A percentile compares a stretch with the other conserved stretches of the same genome.
Conservation (phyloP, 2,888 invertebrate species). For the Lasioglossum villosulum region DNA sequence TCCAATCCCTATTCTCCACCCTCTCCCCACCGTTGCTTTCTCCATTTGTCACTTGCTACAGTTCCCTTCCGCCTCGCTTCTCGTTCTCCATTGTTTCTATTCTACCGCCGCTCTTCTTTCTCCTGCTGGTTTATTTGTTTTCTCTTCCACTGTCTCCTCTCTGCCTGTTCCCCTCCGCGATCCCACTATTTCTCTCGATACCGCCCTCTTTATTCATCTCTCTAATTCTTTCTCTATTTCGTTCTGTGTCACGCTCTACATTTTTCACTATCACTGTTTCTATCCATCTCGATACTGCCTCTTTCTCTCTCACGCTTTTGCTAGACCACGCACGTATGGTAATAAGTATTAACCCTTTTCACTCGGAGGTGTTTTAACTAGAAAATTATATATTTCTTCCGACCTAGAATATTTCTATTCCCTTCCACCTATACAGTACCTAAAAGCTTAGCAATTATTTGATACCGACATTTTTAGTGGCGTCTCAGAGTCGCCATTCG, state of each 20-base stretch:
- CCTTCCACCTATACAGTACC: no score
- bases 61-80: neutral
- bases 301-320: neutral
- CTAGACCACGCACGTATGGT: no score
- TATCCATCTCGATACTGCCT: neutral
- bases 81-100: slow-evolving; percentile 23
- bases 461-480: no score
- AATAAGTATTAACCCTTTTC: no score
- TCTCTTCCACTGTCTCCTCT: neutral
- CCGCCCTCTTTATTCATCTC: neutral
- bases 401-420: no score
- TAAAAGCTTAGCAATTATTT: no score
- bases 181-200: neutral
- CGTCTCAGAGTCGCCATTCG: no score
- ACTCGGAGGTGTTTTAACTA: no score
- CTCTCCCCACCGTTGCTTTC: slow-evolving; percentile 3
- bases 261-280: neutral
- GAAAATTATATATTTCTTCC: no score
- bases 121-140: neutral
- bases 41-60: slow-evolving; percentile 37
- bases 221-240: neutral
- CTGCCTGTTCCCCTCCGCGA: neutral
- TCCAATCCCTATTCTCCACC: neutral
- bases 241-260: neutral
- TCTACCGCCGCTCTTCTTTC: neutral